A percentile compares a stretch with the other conserved stretches of the same genome.
Evolutionary conservation across 2,113 vertebrate genomes (phyloP).

Genomic region (Mobula birostris): DNA sequence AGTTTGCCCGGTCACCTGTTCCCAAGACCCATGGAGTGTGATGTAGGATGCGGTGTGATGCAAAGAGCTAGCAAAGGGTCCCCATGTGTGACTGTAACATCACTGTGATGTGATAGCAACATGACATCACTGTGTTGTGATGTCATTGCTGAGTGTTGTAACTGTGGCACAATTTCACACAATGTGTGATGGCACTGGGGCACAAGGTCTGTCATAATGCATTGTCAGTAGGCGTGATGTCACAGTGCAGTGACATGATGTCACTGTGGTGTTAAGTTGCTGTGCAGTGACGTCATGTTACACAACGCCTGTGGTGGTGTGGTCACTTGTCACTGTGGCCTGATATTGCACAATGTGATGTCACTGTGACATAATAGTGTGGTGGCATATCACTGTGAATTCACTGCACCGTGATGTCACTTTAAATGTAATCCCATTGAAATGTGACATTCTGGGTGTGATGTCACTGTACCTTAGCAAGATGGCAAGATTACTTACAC

Average conservation of each 20-base stretch:
- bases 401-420: not conserved
- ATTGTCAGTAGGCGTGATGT: not conserved
- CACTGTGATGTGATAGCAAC: not conserved
- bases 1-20: too few relatives aligned
- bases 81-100: not conserved
- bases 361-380: not conserved
- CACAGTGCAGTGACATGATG: not conserved
- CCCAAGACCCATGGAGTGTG: not conserved
- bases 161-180: too few relatives aligned
- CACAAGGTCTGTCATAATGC: not conserved
- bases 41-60: not conserved
- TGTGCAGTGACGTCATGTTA: too few relatives aligned
- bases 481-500: not conserved
- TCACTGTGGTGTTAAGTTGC: not conserved
- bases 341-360: not conserved
- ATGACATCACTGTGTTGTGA: too few relatives aligned
- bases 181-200: not conserved
- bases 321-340: not conserved
- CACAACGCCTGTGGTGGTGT: not conserved
- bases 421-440: too few relatives aligned
- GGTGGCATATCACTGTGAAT: too few relatives aligned
- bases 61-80: too few relatives aligned
- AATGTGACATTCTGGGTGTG: too few relatives aligned
- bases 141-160: too few relatives aligned
- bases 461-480: not conserved